A percentile compares a stretch with the other conserved stretches of the same genome.
Conservation (phyloP, 2,797 vertebrate species). For the Lutjanus argentimaculatus region DNA sequence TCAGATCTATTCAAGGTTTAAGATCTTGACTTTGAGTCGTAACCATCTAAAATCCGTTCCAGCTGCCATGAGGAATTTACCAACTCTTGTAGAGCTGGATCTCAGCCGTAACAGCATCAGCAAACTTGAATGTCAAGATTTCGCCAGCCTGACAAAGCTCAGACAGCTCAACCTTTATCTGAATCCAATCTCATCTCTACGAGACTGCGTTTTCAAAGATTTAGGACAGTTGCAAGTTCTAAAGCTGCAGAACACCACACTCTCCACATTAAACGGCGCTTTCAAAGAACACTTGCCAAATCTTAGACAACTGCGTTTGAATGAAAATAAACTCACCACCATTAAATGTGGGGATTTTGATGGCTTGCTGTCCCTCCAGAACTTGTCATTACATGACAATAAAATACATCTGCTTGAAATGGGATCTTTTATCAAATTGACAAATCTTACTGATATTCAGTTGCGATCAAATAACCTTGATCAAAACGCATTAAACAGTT, state of each 20-base stretch:
- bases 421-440: conserved; percentile 64
- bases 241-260: conserved; percentile 62
- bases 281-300: conserved; percentile 68
- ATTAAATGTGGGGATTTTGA: conserved; percentile 49
- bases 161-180: conserved; percentile 59
- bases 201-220: conserved; percentile 65
- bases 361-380: conserved; percentile 59
- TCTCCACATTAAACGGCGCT: conserved; percentile 51
- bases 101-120: conserved; percentile 77
- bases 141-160: conserved; percentile 70
- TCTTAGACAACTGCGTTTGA: conserved; percentile 67
- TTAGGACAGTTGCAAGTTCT: conserved; percentile 67
- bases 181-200: conserved; percentile 68
- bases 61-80: conserved; percentile 53
- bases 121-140: conserved; percentile 63
- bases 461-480: conserved; percentile 67
- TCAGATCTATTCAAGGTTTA: conserved; percentile 57
- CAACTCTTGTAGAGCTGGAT: conserved; percentile 70
- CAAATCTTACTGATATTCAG: conserved; percentile 50
- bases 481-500: conserved; percentile 10
- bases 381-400: conserved; percentile 73
- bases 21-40: conserved; percentile 57
- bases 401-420: conserved; percentile 45
- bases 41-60: conserved; percentile 74
- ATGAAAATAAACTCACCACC: conserved; percentile 57